phyloP scores from a whole-genome alignment of 2,113 vertebrate genomes.

The Ailurus styani region DNA sequence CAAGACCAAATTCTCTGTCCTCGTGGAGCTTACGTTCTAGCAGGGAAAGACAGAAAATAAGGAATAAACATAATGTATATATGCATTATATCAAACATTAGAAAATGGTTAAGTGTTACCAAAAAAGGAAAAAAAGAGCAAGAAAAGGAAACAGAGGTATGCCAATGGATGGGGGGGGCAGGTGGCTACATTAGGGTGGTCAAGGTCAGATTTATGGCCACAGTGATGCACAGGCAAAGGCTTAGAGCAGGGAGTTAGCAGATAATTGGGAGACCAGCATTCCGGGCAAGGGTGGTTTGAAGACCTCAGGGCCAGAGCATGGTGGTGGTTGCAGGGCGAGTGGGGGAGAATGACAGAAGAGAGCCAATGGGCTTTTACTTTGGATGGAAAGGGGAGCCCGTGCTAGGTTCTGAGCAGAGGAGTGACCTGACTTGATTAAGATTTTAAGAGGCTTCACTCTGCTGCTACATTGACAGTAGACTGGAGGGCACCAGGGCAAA shows the following conservation, averaged over 20 bases:
- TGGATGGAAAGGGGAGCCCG: background rate
- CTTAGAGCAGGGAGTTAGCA: background rate
- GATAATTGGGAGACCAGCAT: background rate
- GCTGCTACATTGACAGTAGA: background rate
- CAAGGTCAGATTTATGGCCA: background rate
- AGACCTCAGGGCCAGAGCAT: background rate
- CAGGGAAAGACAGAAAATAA: background rate
- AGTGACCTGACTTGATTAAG: too few species aligned
- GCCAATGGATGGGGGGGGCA: background rate
- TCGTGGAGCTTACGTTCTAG: background rate
- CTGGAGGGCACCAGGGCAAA: background rate
- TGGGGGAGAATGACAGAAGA: too few species aligned
- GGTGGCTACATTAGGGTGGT: too few species aligned
- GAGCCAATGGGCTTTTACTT: rapidly evolving
- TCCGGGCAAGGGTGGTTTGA: background rate
- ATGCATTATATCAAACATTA: background rate
- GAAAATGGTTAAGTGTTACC: background rate
- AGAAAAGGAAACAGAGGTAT: background rate
- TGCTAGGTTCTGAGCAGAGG: background rate
- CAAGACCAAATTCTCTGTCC: background rate
- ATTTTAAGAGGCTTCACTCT: background rate
- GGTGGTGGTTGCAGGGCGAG: background rate
- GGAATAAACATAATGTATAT: background rate
- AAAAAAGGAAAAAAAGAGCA: background rate
- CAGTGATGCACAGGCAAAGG: rapidly evolving